These are phyloP conservation scores for Sitobion miscanthi DNA, from an alignment of 1,140 invertebrate species.

Conservation along the genomic window DNA sequence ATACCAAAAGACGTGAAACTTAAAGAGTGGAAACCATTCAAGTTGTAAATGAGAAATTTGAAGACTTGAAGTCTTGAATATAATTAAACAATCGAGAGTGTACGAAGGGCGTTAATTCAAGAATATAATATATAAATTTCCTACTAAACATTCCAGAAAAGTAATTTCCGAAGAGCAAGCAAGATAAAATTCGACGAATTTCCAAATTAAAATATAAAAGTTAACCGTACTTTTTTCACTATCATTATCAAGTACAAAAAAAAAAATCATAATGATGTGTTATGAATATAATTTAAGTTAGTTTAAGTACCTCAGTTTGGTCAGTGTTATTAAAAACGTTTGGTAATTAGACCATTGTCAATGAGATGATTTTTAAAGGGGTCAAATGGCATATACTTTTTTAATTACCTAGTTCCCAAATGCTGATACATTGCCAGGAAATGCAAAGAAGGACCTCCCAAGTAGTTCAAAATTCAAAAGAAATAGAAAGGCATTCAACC, in stretches of 20 bases:
- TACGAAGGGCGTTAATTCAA: neutral
- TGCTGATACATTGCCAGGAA: neutral
- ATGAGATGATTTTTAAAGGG: neutral
- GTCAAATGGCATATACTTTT: neutral
- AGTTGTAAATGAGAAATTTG: neutral
- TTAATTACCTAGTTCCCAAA: neutral
- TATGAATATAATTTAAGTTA: neutral
- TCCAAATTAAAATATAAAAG: constrained; percentile 12
- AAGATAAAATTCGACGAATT: constrained; percentile 16
- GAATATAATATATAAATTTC: neutral
- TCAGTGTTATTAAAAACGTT: neutral
- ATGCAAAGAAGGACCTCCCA: neutral
- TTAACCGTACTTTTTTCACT: neutral
- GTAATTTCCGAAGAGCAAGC: neutral
- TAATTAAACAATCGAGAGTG: neutral
- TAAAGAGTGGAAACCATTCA: neutral
- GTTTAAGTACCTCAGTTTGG: neutral
- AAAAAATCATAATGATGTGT: neutral
- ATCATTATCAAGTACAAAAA: neutral
- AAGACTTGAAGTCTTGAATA: constrained; percentile 14
- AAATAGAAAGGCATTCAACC: neutral
- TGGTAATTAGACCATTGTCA: neutral
- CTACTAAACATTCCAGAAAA: constrained; percentile 19
- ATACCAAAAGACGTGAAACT: neutral
- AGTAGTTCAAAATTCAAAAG: constrained; percentile 16